Evolutionary conservation across 2,888 invertebrate genomes (phyloP), one percentile per base, ranked within the genome.

Genomic region (Ormyrus labotus): DNA sequence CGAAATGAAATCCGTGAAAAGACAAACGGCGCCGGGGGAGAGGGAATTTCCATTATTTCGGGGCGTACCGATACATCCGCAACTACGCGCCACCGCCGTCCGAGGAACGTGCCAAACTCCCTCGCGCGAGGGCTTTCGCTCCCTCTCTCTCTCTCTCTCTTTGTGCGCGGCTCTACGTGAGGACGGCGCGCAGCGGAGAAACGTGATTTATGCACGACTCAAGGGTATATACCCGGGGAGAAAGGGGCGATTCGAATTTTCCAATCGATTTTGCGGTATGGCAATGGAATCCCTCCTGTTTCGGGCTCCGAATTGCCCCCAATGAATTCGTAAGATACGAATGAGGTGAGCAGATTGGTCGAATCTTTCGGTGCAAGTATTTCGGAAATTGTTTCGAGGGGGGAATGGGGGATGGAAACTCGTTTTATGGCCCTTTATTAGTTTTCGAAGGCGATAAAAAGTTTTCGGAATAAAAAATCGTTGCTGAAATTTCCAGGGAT

Each of bases 11-110:
- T 72, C 53, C 19, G 19, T 19, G 19, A 19, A 19, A 19, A 19
- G 19, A 19, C 19, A 19, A 19, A 19, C 19, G 19, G 19, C 19
- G 19, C 19, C 19, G 1, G 19, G 5, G 8, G 34, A 7, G 34
- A 61, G 34, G 58, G 67, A 74, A 60, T 74, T 74, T 65, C 58
- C 67, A 74, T 74, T 74, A 67, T 67, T 67, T 67, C 58, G 67
- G 57, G 19, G 58, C 58, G 58, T 10, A 64, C 64, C 53, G 69
- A 78, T 72, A 67, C 74, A 74, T 60, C 65, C 67, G 61, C 67
- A 79, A 65, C 57, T 58, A 78, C 67, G 19, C 60, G 57, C 13
- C 78, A 10, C 65, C 34, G 78, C 53, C 60, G 55, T 47, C 19
- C 63, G 69, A 77, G 67, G 60, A 45, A 74, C 68, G 69, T 57